Conservation (phyloP, 2,113 vertebrate genomes). For the Caranx melampygus region DNA sequence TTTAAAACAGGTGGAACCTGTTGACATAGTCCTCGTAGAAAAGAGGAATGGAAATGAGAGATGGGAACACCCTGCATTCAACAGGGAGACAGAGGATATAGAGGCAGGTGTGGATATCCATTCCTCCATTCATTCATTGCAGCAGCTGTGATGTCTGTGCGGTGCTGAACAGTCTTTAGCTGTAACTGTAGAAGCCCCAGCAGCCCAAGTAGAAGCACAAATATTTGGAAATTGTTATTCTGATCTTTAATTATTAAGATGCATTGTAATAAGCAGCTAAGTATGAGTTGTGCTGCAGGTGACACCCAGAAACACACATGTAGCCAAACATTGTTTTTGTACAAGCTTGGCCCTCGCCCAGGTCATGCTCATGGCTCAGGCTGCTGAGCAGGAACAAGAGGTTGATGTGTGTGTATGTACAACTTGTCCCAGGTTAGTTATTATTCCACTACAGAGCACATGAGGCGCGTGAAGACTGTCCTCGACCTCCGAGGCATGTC, state of each 20-base stretch:
- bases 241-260: not conserved
- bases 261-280: not conserved
- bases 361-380: not conserved
- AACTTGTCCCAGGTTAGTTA: not conserved
- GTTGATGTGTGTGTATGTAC: not conserved
- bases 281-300: not conserved
- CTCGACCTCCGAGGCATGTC: not conserved
- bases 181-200: not conserved
- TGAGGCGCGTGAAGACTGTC: not conserved
- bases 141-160: not conserved
- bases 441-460: no score
- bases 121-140: slow-evolving; percentile 45
- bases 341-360: not conserved
- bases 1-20: not conserved
- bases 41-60: not conserved
- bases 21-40: not conserved
- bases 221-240: not conserved
- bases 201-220: not conserved
- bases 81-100: not conserved
- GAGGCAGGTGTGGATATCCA: slow-evolving; percentile 28
- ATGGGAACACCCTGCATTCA: slow-evolving; percentile 21
- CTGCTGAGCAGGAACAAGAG: not conserved
- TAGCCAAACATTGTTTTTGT: slow-evolving; percentile 1
- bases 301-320: not conserved
- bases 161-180: not conserved